Conservation (phyloP, 2,797 vertebrate genomes). For the Sebastes hubbsi region DNA sequence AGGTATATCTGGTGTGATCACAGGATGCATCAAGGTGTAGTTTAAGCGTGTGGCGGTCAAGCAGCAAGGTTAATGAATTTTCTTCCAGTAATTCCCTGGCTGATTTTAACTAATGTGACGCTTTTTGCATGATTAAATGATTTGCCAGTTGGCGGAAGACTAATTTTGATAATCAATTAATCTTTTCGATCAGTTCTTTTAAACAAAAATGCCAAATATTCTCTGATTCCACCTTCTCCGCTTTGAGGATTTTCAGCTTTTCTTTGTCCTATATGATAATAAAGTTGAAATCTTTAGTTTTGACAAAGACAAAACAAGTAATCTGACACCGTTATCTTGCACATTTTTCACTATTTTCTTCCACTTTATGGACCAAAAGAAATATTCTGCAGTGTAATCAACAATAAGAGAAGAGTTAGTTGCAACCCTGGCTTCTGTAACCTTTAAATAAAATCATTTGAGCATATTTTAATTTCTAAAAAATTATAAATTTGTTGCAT, state of each 20-base stretch:
- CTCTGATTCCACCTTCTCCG: not conserved
- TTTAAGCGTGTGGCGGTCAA: not conserved
- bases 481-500: not conserved
- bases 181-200: not conserved
- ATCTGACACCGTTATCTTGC: not conserved
- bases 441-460: not conserved
- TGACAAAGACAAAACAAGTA: not conserved
- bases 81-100: not conserved
- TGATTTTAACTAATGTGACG: not conserved
- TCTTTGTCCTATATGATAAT: not conserved
- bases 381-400: not conserved
- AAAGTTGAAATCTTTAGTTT: not conserved
- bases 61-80: not conserved
- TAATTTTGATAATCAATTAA: not conserved
- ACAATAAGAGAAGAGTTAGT: not conserved
- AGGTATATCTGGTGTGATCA: not conserved
- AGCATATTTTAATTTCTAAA: not conserved
- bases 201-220: not conserved
- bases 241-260: not conserved
- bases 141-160: not conserved
- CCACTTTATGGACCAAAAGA: not conserved
- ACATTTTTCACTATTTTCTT: not conserved
- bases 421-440: not conserved
- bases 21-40: not conserved
- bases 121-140: not conserved